phyloP scores from a whole-genome alignment of 2,888 invertebrate genomes.

The Liopterus haemorrhoidalis region DNA sequence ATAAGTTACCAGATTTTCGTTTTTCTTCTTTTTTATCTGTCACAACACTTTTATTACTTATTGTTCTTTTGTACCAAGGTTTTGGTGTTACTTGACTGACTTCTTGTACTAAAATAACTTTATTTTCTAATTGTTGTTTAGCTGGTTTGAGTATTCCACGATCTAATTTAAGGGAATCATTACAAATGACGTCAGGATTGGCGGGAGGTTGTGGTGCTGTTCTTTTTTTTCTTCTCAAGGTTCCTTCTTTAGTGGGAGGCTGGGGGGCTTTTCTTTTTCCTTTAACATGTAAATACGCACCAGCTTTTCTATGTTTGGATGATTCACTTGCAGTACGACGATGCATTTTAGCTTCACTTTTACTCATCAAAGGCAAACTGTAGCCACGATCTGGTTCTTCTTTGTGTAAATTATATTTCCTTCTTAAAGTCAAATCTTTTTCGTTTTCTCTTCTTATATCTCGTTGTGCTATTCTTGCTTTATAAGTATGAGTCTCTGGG shows the following conservation, averaged over 20 bases:
- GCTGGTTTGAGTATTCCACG: conserved; percentile 47
- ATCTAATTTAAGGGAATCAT: conserved; percentile 48
- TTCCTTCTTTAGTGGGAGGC: conserved; percentile 50
- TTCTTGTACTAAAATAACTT: conserved; percentile 19
- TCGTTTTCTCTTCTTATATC: conserved; percentile 55
- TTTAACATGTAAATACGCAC: conserved; percentile 59
- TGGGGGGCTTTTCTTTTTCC: conserved; percentile 70
- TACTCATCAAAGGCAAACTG: conserved; percentile 46
- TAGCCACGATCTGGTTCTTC: conserved; percentile 39
- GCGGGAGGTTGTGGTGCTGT: conserved; percentile 47
- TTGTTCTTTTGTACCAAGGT: conserved; percentile 61
- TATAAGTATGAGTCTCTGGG: conserved; percentile 60
- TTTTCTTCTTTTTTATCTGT: conserved; percentile 46
- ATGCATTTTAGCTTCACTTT: conserved; percentile 42
- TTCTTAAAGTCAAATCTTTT: conserved; percentile 56
- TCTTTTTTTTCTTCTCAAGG: conserved; percentile 42
- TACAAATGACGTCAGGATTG: conserved; percentile 39
- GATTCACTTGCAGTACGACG: conserved; percentile 59
- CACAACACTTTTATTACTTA: conserved; percentile 34
- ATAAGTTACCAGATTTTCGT: conserved; percentile 54
- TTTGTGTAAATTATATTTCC: conserved; percentile 57
- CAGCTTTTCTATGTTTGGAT: conserved; percentile 53
- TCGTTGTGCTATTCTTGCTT: conserved; percentile 54
- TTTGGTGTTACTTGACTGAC: conserved; percentile 50
- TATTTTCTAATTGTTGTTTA: conserved; percentile 38